Conservation (phyloP, 2,888 invertebrate genomes). For the Schizaphis graminum region DNA sequence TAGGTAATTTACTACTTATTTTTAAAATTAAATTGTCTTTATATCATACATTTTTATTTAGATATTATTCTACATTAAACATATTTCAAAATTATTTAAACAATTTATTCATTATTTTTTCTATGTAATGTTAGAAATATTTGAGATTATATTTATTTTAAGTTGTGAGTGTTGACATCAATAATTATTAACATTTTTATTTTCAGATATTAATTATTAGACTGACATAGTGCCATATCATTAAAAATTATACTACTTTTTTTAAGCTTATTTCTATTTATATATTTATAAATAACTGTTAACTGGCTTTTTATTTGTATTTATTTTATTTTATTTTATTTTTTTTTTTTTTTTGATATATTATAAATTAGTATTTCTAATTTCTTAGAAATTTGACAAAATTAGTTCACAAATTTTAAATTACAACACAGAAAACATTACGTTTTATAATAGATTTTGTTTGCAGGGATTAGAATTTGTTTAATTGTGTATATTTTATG, state of each 20-base stretch:
- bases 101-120: no score
- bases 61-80: not conserved
- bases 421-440: not conserved
- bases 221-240: conserved; percentile 65
- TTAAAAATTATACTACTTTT: conserved; percentile 48
- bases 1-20: not conserved
- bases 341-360: not conserved
- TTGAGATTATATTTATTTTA: no score
- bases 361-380: not conserved
- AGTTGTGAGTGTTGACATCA: no score
- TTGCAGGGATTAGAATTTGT: not conserved
- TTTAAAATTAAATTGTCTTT: not conserved
- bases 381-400: conserved; percentile 1
- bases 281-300: not conserved
- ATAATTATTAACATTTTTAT: not conserved
- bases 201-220: conserved; percentile 62
- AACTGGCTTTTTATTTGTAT: not conserved
- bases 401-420: not conserved
- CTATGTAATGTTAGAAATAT: no score
- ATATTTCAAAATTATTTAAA: no score
- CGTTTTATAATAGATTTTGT: not conserved
- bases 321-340: not conserved
- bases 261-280: not conserved
- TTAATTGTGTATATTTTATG: not conserved
- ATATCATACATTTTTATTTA: not conserved